Conservation (phyloP, 2,113 vertebrate species). For the Gulo gulo region DNA sequence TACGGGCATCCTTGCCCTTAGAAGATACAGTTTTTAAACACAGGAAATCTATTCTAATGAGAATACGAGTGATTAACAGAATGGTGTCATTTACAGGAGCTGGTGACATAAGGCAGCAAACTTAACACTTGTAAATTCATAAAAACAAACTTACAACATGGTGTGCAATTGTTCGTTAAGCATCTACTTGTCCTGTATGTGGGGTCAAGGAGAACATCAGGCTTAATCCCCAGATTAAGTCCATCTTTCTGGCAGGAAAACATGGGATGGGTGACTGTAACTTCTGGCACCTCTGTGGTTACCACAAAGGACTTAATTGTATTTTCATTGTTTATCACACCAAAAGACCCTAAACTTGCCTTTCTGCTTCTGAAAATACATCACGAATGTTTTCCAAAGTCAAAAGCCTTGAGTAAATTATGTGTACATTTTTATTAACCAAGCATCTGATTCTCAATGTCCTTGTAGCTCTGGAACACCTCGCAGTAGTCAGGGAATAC, state of each 20-base stretch:
- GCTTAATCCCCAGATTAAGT: background rate
- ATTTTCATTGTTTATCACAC: background rate
- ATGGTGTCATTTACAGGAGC: background rate
- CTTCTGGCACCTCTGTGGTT: background rate
- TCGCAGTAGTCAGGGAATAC: background rate
- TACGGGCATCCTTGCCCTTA: background rate
- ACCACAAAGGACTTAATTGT: background rate
- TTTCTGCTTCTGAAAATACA: background rate
- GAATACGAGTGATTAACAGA: background rate
- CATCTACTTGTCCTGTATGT: background rate
- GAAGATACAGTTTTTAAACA: background rate
- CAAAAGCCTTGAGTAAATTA: background rate
- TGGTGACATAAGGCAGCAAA: background rate
- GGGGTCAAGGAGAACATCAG: background rate
- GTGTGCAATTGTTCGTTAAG: background rate
- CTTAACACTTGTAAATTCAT: background rate
- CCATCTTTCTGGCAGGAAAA: background rate
- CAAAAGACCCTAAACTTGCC: background rate
- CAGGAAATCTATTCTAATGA: background rate
- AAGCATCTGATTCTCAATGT: background rate
- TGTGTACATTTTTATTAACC: background rate
- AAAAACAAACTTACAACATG: background rate
- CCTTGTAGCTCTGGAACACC: background rate
- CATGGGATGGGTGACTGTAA: background rate
- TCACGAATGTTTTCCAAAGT: background rate